Evolutionary conservation across 2,113 vertebrate genomes (phyloP), one percentile per base, ranked within the genome.

Genomic region (Heteronetta atricapilla): DNA sequence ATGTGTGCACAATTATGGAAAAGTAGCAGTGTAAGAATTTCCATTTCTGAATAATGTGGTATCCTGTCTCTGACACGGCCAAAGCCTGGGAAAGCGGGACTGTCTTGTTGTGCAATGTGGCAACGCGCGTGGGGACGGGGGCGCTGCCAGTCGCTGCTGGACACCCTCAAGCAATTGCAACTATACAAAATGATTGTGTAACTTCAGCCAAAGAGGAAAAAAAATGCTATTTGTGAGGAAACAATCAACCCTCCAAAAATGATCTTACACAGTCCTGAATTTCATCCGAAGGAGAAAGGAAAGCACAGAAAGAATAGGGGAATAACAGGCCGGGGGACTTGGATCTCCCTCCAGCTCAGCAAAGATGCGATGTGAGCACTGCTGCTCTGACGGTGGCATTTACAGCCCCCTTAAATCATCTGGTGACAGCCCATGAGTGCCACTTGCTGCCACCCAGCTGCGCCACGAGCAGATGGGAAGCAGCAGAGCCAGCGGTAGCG

Each of bases 11-110:
- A 78, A 44, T 93, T 79, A 90, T 34, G 38, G 72, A 58, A 81
- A 80, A 91, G 64, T 0, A 87, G 72, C 66, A 56, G 68, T 26
- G 62, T 86, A 93, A 92, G 79, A 91, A 50, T 93, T 94, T 94
- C 96, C 88, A 89, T 60, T 86, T 96, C 75, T 96, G 73, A 89
- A 44, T 50, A 56, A 62, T 46, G 81, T 31, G 74, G 83, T 88
- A 59, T 84, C 67, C 89, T 62, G 82, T 20, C 77, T 83, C 42
- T 20, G 52, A 26, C 77, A 77, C 23, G 52, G 72, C 25, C 68
- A 75, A 20, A 28, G 66, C 87, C 64, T 44, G 59, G 86, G 76
- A 25, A 88, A 79, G 64, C 21, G 50, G 56, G 66, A 13, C 59
- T 26, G 46, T 18, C 36, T 36, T 12, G 19, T 4, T 89, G 53